Conservation (phyloP, 2,888 invertebrate genomes). For the Cephus pulcher region DNA sequence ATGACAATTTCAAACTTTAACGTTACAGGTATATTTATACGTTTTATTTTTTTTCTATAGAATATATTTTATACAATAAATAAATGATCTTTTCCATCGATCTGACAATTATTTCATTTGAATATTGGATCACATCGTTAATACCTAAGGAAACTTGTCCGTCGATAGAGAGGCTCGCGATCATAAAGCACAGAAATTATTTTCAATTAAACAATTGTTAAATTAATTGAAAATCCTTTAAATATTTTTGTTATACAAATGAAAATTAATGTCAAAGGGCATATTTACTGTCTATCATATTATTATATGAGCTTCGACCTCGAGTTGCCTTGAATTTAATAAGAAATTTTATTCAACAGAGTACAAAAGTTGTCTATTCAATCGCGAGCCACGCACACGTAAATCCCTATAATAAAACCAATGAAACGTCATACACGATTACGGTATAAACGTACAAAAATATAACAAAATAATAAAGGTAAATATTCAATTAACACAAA, state of each 20-base stretch:
- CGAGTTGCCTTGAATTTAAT: neutral
- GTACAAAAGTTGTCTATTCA: neutral
- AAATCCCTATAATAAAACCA: conserved; percentile 18
- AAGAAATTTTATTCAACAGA: neutral
- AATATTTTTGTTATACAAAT: neutral
- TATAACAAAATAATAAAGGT: conserved; percentile 54
- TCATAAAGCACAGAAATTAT: neutral
- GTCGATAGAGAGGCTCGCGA: neutral
- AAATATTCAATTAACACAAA: conserved; percentile 2
- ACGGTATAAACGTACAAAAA: conserved; percentile 60
- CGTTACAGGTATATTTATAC: neutral
- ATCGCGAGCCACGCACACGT: neutral
- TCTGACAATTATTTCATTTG: conserved; percentile 39
- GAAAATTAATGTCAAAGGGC: neutral
- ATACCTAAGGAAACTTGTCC: neutral
- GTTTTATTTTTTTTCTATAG: conserved; percentile 27
- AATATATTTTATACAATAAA: conserved; percentile 51
- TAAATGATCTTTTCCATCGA: conserved; percentile 39
- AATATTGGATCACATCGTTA: conserved; percentile 33
- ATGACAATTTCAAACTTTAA: neutral
- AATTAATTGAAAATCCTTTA: neutral
- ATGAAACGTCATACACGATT: conserved; percentile 38
- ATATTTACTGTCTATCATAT: neutral
- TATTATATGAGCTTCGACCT: neutral
- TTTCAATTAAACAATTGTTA: neutral